These are phyloP conservation scores for Acrobeloides nanus DNA, from an alignment of 2,888 invertebrate genomes.

Conservation along the genomic window DNA sequence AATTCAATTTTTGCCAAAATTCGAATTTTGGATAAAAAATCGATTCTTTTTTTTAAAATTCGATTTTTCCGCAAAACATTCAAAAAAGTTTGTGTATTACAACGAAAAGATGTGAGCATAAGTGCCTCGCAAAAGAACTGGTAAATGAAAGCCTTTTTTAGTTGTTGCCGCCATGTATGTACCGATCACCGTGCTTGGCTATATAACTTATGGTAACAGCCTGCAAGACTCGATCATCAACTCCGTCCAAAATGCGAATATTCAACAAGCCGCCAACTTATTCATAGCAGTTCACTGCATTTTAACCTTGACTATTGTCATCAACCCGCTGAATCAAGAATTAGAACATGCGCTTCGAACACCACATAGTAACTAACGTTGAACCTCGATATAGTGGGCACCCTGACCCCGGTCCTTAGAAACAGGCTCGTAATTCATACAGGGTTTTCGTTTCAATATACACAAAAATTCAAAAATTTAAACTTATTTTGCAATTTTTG, in stretches of 20 bases:
- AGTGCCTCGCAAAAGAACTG: too few relatives aligned
- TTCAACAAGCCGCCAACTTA: constrained; percentile 45
- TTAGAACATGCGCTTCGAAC: constrained; percentile 42
- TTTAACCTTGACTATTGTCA: constrained; percentile 46
- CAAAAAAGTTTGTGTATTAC: constrained; percentile 8
- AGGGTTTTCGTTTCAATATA: too few relatives aligned
- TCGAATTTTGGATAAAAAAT: too few relatives aligned
- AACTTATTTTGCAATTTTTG: too few relatives aligned
- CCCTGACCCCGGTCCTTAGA: background rate
- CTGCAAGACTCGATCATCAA: constrained; percentile 40
- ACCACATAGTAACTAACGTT: constrained; percentile 37
- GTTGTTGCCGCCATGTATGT: constrained; percentile 46
- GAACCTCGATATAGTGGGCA: background rate
- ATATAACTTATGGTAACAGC: constrained; percentile 46
- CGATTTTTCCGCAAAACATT: too few relatives aligned
- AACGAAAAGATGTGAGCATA: too few relatives aligned
- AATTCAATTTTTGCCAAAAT: constrained; percentile 6
- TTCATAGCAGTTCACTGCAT: constrained; percentile 52
- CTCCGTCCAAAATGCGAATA: constrained; percentile 34
- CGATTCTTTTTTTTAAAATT: too few relatives aligned
- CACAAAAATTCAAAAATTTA: too few relatives aligned
- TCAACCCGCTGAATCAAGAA: constrained; percentile 50
- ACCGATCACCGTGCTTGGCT: constrained; percentile 46
- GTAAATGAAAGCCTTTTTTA: constrained; percentile 12
- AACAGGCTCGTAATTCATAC: background rate